Percentiles rank a stretch among this genome's conserved stretches.
These are phyloP conservation scores for Macaria liturata DNA, from an alignment of 2,888 invertebrate genomes.

Conservation along the genomic window DNA sequence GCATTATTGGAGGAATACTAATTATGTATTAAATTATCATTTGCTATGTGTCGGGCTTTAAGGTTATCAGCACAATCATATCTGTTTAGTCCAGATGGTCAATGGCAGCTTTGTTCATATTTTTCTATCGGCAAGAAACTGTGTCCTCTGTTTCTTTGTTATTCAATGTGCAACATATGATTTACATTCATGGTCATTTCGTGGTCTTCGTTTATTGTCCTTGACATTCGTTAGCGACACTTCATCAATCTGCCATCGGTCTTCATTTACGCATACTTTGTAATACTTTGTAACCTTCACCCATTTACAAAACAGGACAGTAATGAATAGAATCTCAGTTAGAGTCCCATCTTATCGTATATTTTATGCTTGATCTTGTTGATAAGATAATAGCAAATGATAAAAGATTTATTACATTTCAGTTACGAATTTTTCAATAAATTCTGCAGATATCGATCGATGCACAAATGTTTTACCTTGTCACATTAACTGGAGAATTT, in stretches of 20 bases:
- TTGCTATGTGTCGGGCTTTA: constrained; percentile 4
- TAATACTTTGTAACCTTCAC: constrained; percentile 17
- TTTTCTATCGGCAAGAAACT: no score
- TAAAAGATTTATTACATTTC: no score
- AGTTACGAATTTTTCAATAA: no score
- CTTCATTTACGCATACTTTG: constrained; percentile 24
- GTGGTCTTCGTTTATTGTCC: constrained; percentile 29
- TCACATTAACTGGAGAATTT: no score
- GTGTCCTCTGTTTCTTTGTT: no score
- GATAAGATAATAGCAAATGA: neutral
- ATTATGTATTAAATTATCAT: constrained; percentile 24
- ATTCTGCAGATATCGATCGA: no score
- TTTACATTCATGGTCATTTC: neutral
- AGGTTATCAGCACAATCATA: neutral
- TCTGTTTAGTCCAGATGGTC: no score
- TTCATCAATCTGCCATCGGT: constrained; percentile 42
- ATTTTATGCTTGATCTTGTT: neutral
- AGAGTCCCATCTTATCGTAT: neutral
- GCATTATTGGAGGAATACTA: constrained; percentile 28
- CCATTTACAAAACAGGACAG: constrained; percentile 3
- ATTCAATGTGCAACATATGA: no score
- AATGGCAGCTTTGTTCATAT: no score
- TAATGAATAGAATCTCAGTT: neutral
- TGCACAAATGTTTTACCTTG: no score
- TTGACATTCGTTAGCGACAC: constrained; percentile 37